These are phyloP conservation scores for Hephaestus fuliginosus DNA, from an alignment of 2,797 vertebrate species.

Conservation along the genomic window DNA sequence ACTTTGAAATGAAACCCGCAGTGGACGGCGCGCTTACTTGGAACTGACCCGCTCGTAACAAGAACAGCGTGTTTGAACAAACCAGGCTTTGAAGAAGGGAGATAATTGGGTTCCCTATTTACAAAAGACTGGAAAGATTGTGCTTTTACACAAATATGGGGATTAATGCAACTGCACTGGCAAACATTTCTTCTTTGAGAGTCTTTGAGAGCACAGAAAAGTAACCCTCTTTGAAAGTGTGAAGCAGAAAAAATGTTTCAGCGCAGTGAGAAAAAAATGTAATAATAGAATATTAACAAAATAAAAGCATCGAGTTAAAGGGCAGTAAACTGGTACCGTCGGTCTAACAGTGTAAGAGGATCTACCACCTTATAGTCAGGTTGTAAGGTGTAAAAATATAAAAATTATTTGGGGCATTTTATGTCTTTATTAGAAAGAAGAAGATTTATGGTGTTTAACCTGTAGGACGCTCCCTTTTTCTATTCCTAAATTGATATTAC, in stretches of 20 bases:
- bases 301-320: neutral
- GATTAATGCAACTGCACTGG: neutral
- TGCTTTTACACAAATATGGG: constrained; percentile 12
- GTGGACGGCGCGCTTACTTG: constrained; percentile 32
- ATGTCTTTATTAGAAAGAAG: neutral
- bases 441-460: neutral
- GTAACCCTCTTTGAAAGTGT: neutral
- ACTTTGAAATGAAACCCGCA: constrained; percentile 58
- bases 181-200: constrained; percentile 20
- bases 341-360: neutral
- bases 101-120: constrained; percentile 49
- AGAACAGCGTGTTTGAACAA: constrained; percentile 49
- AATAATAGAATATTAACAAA: constrained; percentile 1
- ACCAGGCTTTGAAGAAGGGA: constrained; percentile 22
- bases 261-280: neutral
- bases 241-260: neutral
- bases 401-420: neutral
- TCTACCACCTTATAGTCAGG: neutral
- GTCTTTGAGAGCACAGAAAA: neutral
- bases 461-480: no score
- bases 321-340: constrained; percentile 12
- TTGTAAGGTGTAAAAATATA: neutral
- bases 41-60: constrained; percentile 42
- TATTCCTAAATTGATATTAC: no score
- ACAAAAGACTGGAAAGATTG: constrained; percentile 4